Evolutionary conservation across 2,797 vertebrate genomes (phyloP).

Genomic region (Sebastiscus tertius): DNA sequence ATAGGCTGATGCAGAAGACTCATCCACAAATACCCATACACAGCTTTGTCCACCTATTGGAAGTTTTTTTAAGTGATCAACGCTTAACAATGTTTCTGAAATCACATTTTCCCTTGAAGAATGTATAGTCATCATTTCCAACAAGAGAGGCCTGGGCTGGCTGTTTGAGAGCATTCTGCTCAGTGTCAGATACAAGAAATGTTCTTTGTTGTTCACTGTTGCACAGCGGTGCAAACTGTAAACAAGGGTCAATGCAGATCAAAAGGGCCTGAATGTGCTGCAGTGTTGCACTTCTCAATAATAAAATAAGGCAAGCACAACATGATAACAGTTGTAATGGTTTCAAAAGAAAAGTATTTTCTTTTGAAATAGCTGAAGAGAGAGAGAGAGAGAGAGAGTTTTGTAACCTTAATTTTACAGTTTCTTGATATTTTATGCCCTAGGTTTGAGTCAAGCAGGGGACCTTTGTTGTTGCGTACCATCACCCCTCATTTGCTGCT

Average conservation of each 20-base stretch:
- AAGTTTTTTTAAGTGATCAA: background rate
- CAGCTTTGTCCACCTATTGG: background rate
- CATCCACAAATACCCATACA: background rate
- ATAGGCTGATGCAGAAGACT: background rate
- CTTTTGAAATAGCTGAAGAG: background rate
- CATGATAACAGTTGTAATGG: background rate
- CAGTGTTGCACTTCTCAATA: background rate
- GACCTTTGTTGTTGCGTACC: background rate
- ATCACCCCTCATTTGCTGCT: background rate
- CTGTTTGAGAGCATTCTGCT: conserved; percentile 45
- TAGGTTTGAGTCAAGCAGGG: background rate
- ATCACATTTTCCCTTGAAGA: background rate
- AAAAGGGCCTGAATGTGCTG: background rate
- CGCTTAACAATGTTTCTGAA: conserved; percentile 8
- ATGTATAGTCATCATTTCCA: conserved; percentile 5
- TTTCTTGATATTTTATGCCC: background rate
- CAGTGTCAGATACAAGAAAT: conserved; percentile 32
- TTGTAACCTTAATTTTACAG: background rate
- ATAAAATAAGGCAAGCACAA: background rate
- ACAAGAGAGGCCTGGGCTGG: background rate
- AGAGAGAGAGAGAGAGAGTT: background rate
- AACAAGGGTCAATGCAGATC: conserved; percentile 42
- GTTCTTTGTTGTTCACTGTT: conserved; percentile 20
- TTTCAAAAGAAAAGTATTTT: background rate
- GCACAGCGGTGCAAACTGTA: conserved; percentile 22